Base-by-base conservation (phyloP, 2,888 invertebrate species). In the Drosophila meridionalis region DNA sequence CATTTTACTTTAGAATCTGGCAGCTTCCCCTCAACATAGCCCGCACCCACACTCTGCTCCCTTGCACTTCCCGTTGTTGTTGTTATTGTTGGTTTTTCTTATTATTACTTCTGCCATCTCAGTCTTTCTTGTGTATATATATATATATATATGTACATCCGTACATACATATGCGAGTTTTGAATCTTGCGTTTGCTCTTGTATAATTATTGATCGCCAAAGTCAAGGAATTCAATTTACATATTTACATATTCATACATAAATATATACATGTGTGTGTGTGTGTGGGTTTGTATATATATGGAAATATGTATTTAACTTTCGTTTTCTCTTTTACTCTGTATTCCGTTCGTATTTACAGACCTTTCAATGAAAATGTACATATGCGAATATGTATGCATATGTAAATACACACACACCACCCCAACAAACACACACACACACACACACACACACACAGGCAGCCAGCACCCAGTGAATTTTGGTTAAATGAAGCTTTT, bases 1-100 rank as follows among this genome's bases (percentile, higher is more conserved):
- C 57, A 65, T 76, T 65, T 69, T 56, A 62, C 43, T 67, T 66
- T 48, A 50, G 57, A 65, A 48, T 52, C 55, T 5, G 63, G 45
- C 66, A 53, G n/a, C 30, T 36, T 45, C 43, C 65, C 66, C 52
- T 57, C 47, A 26, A 11, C 58, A 20, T 9, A 12, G 36, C n/a
- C n/a, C 14, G n/a, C 38, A n/a, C 45, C 36, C 72, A 47, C 40
- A 36, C 47, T 42, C 14, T 12, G 26, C 8, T 55, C 47, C 38
- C 20, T 47, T 14, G 14, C 38, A 12, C 34, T 47, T 34, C 28
- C 14, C 40, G 40, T 64, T 71, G 42, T 75, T 65, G 40, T 20
- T 20, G 20, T 20, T 20, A 20, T 20, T 20, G 20, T 20, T 20
- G 20, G 20, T 59, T 78, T 58, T 53, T n/a, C 45, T 45, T 11